phyloP scores from a whole-genome alignment of 2,888 invertebrate species.

The Caenorhabditis sp. region DNA sequence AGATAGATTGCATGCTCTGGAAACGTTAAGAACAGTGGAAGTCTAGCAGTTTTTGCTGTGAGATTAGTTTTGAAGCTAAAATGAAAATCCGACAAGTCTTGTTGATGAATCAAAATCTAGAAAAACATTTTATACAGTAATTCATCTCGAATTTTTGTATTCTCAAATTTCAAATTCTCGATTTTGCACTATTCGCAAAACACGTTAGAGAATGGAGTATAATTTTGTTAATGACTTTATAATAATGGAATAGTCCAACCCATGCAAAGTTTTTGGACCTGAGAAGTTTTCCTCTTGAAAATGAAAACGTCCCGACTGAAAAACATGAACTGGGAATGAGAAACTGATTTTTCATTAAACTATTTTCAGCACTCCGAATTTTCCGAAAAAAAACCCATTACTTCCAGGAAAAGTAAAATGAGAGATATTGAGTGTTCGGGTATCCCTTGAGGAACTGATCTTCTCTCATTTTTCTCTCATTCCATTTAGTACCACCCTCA shows the following conservation, averaged over 20 bases:
- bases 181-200: too few relatives aligned
- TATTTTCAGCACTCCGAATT: too few relatives aligned
- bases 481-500: not conserved
- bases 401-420: not conserved
- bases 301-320: not conserved
- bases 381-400: not conserved
- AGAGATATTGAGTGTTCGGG: not conserved
- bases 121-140: too few relatives aligned
- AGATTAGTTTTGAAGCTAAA: too few relatives aligned
- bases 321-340: not conserved
- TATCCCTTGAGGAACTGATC: too few relatives aligned
- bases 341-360: not conserved
- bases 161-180: too few relatives aligned
- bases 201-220: too few relatives aligned
- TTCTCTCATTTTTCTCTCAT: not conserved
- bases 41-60: too few relatives aligned
- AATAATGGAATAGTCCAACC: conserved; percentile 7
- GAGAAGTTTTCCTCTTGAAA: not conserved
- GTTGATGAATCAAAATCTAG: too few relatives aligned
- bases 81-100: too few relatives aligned
- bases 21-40: not conserved
- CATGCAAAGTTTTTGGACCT: conserved; percentile 6
- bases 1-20: not conserved
- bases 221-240: conserved; percentile 32
- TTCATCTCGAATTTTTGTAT: too few relatives aligned